Evolutionary conservation across 1,140 invertebrate species (phyloP).

Genomic region (Drosophila parvula): DNA sequence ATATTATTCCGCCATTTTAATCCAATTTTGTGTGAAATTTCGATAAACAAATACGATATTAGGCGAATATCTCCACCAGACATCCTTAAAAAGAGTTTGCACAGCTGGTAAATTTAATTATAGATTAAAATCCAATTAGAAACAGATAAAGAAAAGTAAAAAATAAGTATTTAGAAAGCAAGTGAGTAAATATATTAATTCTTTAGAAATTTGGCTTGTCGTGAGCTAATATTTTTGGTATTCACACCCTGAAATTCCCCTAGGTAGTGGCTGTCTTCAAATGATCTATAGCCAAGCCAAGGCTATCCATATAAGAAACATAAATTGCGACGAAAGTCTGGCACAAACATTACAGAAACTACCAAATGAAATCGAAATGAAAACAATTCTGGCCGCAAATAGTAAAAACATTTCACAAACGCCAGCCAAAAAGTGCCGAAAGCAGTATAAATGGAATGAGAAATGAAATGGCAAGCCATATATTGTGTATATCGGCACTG

Average conservation of each 20-base stretch:
- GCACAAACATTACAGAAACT: constrained; percentile 24
- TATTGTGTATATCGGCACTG: constrained; percentile 43
- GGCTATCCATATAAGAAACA: constrained; percentile 11
- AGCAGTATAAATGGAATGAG: constrained; percentile 56
- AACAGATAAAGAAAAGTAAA: not conserved
- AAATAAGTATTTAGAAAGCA: not conserved
- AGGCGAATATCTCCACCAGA: not conserved
- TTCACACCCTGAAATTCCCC: not conserved
- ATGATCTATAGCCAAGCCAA: constrained; percentile 4
- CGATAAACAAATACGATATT: not conserved
- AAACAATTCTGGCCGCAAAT: constrained; percentile 56
- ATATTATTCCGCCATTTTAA: too few relatives aligned
- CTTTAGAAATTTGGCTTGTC: too few relatives aligned
- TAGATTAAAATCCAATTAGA: not conserved
- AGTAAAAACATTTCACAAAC: constrained; percentile 62
- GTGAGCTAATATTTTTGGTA: not conserved
- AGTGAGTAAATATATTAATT: too few relatives aligned
- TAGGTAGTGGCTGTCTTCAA: not conserved
- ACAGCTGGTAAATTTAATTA: not conserved
- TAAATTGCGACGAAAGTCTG: constrained; percentile 27
- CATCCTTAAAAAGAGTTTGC: not conserved
- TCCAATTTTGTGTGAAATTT: not conserved
- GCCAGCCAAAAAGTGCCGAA: constrained; percentile 47
- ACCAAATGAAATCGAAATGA: constrained; percentile 45
- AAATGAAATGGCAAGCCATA: constrained; percentile 66